These are phyloP conservation scores for Julus scandinavius DNA, from an alignment of 2,888 invertebrate genomes.

Conservation along the genomic window DNA sequence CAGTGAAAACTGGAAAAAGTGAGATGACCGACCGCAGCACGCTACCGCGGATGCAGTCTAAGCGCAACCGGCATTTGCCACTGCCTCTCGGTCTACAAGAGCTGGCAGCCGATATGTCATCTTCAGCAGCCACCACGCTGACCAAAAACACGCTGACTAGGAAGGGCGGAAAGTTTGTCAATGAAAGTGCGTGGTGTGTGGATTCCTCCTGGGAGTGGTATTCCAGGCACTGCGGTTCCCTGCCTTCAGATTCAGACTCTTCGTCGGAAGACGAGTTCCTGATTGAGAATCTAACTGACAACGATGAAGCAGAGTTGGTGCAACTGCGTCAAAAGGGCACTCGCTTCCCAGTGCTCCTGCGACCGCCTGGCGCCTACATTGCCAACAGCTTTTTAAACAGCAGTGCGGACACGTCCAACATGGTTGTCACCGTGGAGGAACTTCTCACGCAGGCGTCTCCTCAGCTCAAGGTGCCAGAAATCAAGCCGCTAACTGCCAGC, in stretches of 20 bases:
- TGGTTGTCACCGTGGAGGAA: constrained; percentile 67
- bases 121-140: constrained; percentile 53
- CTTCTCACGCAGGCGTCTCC: constrained; percentile 69
- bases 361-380: constrained; percentile 49
- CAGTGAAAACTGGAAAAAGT: neutral
- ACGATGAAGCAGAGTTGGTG: constrained; percentile 64
- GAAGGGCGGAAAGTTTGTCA: constrained; percentile 63
- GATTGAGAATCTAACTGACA: constrained; percentile 67
- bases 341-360: constrained; percentile 42
- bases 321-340: constrained; percentile 52
- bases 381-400: constrained; percentile 54
- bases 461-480: constrained; percentile 74
- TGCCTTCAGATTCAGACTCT: constrained; percentile 56
- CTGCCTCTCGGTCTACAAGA: constrained; percentile 28
- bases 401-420: constrained; percentile 57
- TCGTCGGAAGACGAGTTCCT: constrained; percentile 66
- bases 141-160: constrained; percentile 43
- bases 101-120: constrained; percentile 10
- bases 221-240: constrained; percentile 67
- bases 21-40: constrained; percentile 46
- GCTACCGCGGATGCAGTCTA: constrained; percentile 45
- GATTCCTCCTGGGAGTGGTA: constrained; percentile 93
- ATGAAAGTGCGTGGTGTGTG: constrained; percentile 78
- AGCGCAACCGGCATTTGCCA: neutral
- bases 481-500: constrained; percentile 62